These are phyloP conservation scores for Onychomys arenicola DNA, from an alignment of 2,797 vertebrate genomes.

Conservation along the genomic window DNA sequence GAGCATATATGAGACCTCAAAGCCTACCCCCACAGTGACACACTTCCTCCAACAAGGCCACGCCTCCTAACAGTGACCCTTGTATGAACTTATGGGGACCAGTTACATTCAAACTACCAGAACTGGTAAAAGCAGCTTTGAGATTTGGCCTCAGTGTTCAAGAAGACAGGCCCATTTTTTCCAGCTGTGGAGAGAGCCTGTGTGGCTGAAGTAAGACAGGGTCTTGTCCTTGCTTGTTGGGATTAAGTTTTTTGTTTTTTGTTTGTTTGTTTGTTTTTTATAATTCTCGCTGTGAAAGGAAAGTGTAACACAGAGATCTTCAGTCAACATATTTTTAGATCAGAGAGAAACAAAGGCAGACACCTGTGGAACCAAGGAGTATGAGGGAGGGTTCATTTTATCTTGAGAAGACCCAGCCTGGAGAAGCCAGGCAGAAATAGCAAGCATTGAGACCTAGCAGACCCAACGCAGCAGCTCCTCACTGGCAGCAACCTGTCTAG, in stretches of 20 bases:
- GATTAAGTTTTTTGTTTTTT: background rate
- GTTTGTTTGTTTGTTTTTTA: no score
- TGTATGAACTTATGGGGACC: background rate
- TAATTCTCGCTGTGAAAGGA: background rate
- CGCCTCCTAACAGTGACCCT: background rate
- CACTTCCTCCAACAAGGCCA: background rate
- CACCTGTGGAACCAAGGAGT: background rate
- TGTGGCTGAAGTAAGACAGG: background rate
- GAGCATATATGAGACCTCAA: background rate
- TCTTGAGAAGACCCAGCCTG: background rate
- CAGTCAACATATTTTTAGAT: background rate
- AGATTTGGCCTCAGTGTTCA: background rate
- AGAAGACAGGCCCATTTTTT: background rate
- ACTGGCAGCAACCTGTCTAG: background rate
- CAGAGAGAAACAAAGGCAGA: background rate
- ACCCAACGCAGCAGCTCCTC: background rate
- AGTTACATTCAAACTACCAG: background rate
- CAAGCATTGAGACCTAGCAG: background rate
- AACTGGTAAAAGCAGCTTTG: background rate
- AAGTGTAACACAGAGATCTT: background rate
- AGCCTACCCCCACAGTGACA: background rate
- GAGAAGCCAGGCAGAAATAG: background rate
- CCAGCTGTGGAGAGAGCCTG: background rate
- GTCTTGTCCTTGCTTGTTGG: background rate
- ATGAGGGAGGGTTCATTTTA: background rate